Evolutionary conservation across 2,113 vertebrate genomes (phyloP).

Genomic region (Muntiacus reevesi): DNA sequence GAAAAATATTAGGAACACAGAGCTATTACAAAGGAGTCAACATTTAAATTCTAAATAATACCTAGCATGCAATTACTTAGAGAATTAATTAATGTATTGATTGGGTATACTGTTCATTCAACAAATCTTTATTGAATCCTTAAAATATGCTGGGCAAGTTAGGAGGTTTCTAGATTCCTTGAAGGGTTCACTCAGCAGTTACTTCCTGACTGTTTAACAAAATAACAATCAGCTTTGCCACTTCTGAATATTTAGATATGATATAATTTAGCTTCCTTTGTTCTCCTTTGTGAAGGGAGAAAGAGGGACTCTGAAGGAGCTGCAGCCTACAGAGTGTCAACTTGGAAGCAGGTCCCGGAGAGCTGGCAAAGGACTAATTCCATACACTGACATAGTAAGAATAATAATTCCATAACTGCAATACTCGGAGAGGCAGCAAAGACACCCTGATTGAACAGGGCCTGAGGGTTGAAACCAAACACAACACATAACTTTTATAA

Average conservation of each 20-base stretch:
- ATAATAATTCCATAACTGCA: neutral
- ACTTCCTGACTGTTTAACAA: neutral
- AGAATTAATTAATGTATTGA: neutral
- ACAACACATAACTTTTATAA: neutral
- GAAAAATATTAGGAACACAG: neutral
- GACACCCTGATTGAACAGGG: neutral
- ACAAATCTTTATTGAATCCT: neutral
- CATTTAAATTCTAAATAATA: neutral
- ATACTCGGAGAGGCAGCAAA: neutral
- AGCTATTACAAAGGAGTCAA: neutral
- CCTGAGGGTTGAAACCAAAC: neutral
- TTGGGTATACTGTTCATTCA: neutral
- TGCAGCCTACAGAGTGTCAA: neutral
- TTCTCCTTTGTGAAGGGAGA: neutral
- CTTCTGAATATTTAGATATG: neutral
- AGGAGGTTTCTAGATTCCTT: neutral
- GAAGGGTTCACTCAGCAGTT: neutral
- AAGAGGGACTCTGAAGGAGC: neutral
- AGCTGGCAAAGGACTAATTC: neutral
- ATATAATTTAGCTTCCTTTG: neutral
- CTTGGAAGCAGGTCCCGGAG: neutral
- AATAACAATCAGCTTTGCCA: neutral
- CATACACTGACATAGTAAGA: neutral
- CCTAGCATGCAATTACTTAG: neutral
- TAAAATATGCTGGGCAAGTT: neutral